phyloP scores from a whole-genome alignment of 53 echinoderm and acorn worm species.

The Arbacia lixula region DNA sequence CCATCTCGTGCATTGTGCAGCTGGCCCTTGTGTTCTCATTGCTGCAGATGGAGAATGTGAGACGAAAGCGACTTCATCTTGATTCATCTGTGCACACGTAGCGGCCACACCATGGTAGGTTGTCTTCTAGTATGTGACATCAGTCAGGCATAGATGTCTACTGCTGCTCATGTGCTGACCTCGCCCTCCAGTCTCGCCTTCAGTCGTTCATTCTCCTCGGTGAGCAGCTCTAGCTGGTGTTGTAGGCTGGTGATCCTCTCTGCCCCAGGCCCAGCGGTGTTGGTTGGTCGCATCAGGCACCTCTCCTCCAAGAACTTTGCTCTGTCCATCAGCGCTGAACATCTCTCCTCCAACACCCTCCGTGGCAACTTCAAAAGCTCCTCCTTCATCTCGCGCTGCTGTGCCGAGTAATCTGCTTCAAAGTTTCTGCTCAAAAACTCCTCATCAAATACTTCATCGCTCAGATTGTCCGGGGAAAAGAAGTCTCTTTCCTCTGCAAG shows the following conservation, averaged over 20 bases:
- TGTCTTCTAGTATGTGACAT: too few species aligned
- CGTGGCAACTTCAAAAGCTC: slow-evolving; percentile 9
- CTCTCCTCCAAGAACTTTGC: slow-evolving; percentile 14
- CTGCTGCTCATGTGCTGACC: too few species aligned
- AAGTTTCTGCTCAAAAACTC: slow-evolving; percentile 26
- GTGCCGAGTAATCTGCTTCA: slow-evolving; percentile 45
- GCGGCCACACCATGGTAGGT: too few species aligned
- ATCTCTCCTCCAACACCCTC: slow-evolving; percentile 14
- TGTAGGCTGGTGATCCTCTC: background rate
- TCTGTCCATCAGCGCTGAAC: slow-evolving; percentile 12
- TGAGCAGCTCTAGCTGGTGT: background rate
- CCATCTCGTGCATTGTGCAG: too few species aligned
- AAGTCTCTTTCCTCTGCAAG: background rate
- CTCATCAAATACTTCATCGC: slow-evolving; percentile 15
- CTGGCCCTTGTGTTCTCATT: too few species aligned
- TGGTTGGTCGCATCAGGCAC: too few species aligned
- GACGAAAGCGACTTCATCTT: too few species aligned
- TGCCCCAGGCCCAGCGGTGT: background rate
- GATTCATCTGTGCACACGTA: too few species aligned
- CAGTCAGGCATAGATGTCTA: too few species aligned
- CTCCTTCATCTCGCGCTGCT: slow-evolving; percentile 1
- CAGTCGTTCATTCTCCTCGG: slow-evolving; percentile 8
- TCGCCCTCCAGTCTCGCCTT: too few species aligned
- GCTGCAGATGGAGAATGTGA: too few species aligned
- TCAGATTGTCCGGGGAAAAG: background rate